Evolutionary conservation across 2,888 invertebrate species (phyloP), one percentile per base, ranked within the genome.

Genomic region (Leptura quadrifasciata): DNA sequence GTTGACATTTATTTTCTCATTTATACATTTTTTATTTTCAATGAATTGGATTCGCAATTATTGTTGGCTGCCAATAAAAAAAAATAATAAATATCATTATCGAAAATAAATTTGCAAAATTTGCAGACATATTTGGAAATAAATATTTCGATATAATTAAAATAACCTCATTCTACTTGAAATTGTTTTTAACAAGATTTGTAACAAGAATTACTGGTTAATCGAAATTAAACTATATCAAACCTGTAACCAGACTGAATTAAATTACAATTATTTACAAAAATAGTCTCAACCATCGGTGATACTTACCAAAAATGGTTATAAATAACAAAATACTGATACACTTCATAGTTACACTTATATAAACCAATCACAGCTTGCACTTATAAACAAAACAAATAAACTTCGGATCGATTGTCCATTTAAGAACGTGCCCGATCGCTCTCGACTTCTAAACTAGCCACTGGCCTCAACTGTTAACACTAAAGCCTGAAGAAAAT

Each of bases 231-330:
- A 76, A 73, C 72, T 68, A 70, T 76, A 63, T 54, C 71, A 71
- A 69, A 58, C 72, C 75, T 72, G 60, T 68, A 15, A 69, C 61
- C 47, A 61, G 27, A 47, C 35, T 55, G 54, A 20, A 60, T 54
- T 69, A 64, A 74, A 64, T 58, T 60, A 68, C 72, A 17, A 60
- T 61, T 61, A 61, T 61, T 10, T 61, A 61, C 61, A 61, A 15
- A 27, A 31, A 61, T 24, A 12, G 0, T 5, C 4, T 15, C 21
- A 27, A 17, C 15, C 57, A 61, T 17, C 61, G 17, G 20, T 20
- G 65, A 39, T 64, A 80, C 83, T 80, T 81, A 85, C 86, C 85
- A 68, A 86, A 84, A 75, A 85, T 81, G 6, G 83, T 81, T 67
- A 85, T 79, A 77, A 85, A 85, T 63, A 86, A 80, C 72, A 85